phyloP scores from a whole-genome alignment of 2,113 vertebrate genomes.

The Nothobranchius kuhntae region DNA sequence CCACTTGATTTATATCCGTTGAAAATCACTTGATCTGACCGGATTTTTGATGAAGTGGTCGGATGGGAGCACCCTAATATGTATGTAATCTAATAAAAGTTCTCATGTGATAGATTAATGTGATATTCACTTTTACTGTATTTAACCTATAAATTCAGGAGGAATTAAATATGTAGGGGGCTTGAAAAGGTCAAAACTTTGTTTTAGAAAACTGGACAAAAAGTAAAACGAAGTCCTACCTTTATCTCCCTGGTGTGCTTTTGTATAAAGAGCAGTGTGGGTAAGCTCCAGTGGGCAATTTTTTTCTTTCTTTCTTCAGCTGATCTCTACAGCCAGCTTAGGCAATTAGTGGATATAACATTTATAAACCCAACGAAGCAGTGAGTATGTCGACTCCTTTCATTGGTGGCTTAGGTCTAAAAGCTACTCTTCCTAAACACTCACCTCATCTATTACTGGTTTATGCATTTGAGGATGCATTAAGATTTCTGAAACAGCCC shows the following conservation, averaged over 20 bases:
- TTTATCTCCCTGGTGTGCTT: background rate
- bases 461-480: background rate
- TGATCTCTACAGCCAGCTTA: conserved; percentile 16
- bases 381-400: conserved; percentile 12
- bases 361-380: conserved; percentile 26
- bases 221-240: background rate
- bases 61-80: too few relatives aligned
- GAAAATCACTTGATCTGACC: too few relatives aligned
- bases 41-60: too few relatives aligned
- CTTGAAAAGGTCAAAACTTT: conserved; percentile 5
- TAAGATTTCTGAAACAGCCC: conserved; percentile 16
- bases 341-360: conserved; percentile 33
- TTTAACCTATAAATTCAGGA: background rate
- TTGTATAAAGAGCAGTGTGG: conserved; percentile 14
- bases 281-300: conserved; percentile 22
- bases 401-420: conserved; percentile 6
- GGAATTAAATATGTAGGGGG: background rate
- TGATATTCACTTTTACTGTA: background rate
- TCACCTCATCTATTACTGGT: conserved; percentile 11
- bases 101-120: too few relatives aligned
- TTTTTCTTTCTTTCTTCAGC: conserved; percentile 19
- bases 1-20: too few relatives aligned
- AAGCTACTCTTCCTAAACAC: conserved; percentile 13
- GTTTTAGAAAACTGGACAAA: background rate
- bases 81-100: too few relatives aligned